Evolutionary conservation across 2,797 vertebrate species (phyloP), one percentile per base, ranked within the genome.

Genomic region (Chelidonichthys spinosus): DNA sequence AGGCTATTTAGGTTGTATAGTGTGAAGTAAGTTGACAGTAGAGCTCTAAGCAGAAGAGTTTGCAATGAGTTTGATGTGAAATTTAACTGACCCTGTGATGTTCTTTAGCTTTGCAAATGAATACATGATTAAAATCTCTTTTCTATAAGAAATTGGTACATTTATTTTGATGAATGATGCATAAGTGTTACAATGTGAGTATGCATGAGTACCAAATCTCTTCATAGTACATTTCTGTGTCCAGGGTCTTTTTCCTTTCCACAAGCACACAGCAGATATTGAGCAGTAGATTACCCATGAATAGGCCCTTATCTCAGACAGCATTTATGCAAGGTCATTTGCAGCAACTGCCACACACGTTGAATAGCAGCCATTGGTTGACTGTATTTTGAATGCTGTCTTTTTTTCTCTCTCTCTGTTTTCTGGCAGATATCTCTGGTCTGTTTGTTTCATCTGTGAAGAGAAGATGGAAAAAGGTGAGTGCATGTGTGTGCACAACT

Each of bases 321-420:
- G 43, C 53, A 71, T 81, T 85, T 65, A 80, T 68, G 50, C 83
- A 88, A 81, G 79, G 82, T 87, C 72, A 75, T 84, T 85, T 74
- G 42, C 73, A 73, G 67, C 73, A 42, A 36, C 63, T 78, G 61
- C 53, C 52, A 54, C 55, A 80, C 40, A 63, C 40, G 47, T 61
- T 72, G 73, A 74, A 71, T 11, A 69, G 68, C 63, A 72, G 59
- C 56, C 40, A 59, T 72, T 82, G 72, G 65, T 73, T 59, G 72
- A 71, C 10, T 70, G 73, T 75, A 36, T 74, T 73, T 13, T 76
- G 66, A 88, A 74, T 64, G 64, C 69, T 47, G 14, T 74, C 40
- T 52, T 72, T 81, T 78, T 76, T 25, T 25, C n/a, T 25, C 25
- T 25, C 25, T 25, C 61, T 85, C 64, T 74, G 63, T 79, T 84